Evolutionary conservation across 92 coral and sea anemone species (phyloP).

Genomic region (Parazoanthus swiftii): DNA sequence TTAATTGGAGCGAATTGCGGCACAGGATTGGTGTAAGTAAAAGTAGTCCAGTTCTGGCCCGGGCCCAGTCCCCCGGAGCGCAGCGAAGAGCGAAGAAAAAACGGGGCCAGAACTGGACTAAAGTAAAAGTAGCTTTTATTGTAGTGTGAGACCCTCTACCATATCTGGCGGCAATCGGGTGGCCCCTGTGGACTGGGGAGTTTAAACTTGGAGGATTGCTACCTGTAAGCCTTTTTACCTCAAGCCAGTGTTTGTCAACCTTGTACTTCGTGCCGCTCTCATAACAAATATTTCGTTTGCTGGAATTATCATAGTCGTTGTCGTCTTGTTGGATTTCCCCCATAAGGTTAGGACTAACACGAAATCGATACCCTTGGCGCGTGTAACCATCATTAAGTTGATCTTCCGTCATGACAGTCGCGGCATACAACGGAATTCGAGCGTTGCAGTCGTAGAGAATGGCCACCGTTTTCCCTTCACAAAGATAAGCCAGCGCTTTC

Average conservation of each 20-base stretch:
- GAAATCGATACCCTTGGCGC: neutral
- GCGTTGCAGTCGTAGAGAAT: slow-evolving; percentile 42
- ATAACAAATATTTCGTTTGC: neutral
- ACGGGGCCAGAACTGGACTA: no score
- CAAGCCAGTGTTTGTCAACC: neutral
- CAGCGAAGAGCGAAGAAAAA: no score
- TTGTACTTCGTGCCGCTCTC: neutral
- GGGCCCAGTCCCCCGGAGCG: no score
- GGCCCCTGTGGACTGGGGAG: slow-evolving; percentile 15
- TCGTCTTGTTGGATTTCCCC: neutral
- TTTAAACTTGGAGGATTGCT: neutral
- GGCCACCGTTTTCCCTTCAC: slow-evolving; percentile 37
- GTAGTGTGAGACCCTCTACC: neutral
- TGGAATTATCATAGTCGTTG: neutral
- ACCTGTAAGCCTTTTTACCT: no score
- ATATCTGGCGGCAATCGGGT: slow-evolving; percentile 6
- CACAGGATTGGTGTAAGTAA: slow-evolving; percentile 21
- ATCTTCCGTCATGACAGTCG: slow-evolving; percentile 32
- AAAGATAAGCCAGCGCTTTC: neutral
- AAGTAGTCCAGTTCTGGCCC: no score
- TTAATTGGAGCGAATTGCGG: slow-evolving; percentile 22
- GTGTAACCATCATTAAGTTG: neutral
- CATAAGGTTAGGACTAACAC: neutral
- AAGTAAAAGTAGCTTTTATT: slow-evolving; percentile 10
- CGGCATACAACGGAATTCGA: slow-evolving; percentile 42